A percentile compares a stretch with the other conserved stretches of the same genome.
These are phyloP conservation scores for Aurelia sp. DNA, from an alignment of 30 jellyfish, hydroid and myxozoan species.

Conservation along the genomic window DNA sequence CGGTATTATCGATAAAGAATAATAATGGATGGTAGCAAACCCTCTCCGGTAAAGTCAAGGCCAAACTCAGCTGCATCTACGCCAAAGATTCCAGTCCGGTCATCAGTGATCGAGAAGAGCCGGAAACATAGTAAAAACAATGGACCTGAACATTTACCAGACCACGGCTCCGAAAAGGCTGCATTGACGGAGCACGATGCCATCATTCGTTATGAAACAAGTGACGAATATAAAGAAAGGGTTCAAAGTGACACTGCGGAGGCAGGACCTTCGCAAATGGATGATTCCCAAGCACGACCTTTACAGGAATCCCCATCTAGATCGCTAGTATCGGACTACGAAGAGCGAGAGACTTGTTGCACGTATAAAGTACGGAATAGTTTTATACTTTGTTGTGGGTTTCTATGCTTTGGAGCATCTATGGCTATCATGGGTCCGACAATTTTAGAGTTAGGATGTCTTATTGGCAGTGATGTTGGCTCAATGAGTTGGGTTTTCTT, in stretches of 20 bases:
- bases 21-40: too few relatives aligned
- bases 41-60: constrained; percentile 48
- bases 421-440: constrained; percentile 99
- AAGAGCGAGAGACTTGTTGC: constrained; percentile 78
- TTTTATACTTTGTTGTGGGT: constrained; percentile 94
- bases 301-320: not conserved
- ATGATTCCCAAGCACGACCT: not conserved
- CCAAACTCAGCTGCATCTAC: constrained; percentile 87
- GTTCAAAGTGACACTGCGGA: not conserved
- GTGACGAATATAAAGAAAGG: constrained; percentile 11
- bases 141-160: not conserved
- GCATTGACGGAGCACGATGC: constrained; percentile 2
- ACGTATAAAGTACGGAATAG: constrained; percentile 95
- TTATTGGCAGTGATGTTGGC: constrained; percentile 97
- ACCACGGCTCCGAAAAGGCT: not conserved
- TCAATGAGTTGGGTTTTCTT: constrained; percentile 99
- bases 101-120: constrained; percentile 45
- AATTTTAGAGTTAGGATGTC: constrained; percentile 95
- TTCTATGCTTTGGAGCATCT: constrained; percentile 97
- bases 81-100: constrained; percentile 74
- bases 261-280: constrained; percentile 16
- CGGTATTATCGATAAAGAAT: too few relatives aligned
- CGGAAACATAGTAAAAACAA: constrained; percentile 5
- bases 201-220: not conserved
- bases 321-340: constrained; percentile 37